Base-by-base conservation (phyloP, 2,113 vertebrate species). In the Syrmaticus mikado region DNA sequence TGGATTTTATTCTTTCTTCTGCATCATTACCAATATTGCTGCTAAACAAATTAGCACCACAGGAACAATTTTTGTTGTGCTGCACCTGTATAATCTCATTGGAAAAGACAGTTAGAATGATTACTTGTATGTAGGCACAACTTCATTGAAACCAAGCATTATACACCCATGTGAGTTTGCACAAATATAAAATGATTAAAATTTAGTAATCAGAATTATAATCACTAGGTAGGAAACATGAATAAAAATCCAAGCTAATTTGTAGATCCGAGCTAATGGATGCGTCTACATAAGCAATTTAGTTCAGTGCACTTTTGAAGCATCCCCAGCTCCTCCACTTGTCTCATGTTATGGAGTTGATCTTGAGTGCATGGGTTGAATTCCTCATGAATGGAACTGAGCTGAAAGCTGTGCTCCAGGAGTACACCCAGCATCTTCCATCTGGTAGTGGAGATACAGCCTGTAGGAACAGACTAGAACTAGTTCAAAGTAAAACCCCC, bases 341-440 rank as follows among this genome's bases (percentile, higher is more conserved):
- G 25, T 32, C 78, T 27, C 48, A 6, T 34, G 30, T 73, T 46
- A 76, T 0, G 8, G 46, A 73, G 27, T 22, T 53, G 30, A 65
- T 38, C 40, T 45, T 28, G 36, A 62, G 17, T 28, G 9, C 53
- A 48, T 8, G 18, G 20, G 3, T 12, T 76, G 34, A 82, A 61
- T 13, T 73, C 13, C 7, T 38, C 55, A 11, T 65, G 57, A 64
- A 66, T 38, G 41, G 52, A 53, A 38, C n/a, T 53, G 19, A 45
- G 38, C 20, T 38, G 45, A 77, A 83, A 61, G 2, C 25, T 30
- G 71, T 0, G 0, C 34, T 72, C 70, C 28, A 30, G 0, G 0
- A 86, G 62, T 40, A 57, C 17, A 30, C 40, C 40, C 60, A 32
- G 50, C 66, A 64, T 84, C 48, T 24, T 78, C 13, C 55, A 77